phyloP scores from a whole-genome alignment of 2,797 vertebrate genomes.

The Anolis apletophallus region DNA sequence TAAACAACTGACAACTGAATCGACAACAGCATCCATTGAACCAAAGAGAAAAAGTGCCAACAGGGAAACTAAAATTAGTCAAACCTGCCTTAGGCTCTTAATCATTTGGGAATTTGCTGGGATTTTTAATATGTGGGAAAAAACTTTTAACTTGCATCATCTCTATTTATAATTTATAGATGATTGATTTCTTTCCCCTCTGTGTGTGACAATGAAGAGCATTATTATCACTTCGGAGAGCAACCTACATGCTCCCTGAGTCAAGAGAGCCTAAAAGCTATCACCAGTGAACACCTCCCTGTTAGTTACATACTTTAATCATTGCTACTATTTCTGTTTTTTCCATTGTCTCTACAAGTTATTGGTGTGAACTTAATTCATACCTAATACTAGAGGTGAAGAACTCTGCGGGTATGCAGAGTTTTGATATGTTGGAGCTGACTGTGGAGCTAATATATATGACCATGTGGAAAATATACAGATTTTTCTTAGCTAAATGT shows the following conservation, averaged over 20 bases:
- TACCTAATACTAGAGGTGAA: background rate
- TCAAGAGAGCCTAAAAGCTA: fast-evolving
- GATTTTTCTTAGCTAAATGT: background rate
- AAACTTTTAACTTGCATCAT: conserved; percentile 62
- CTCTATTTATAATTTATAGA: conserved; percentile 56
- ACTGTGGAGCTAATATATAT: conserved; percentile 1
- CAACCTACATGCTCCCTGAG: background rate
- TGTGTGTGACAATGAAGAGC: conserved; percentile 36
- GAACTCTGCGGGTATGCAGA: background rate
- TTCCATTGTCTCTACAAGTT: conserved; percentile 10
- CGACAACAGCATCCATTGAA: background rate
- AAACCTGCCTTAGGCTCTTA: conserved; percentile 60
- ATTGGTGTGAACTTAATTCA: background rate
- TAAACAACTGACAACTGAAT: background rate
- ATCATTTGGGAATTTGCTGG: conserved; percentile 61
- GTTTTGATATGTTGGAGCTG: conserved; percentile 3
- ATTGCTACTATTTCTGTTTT: background rate
- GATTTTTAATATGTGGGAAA: background rate
- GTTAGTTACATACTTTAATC: background rate
- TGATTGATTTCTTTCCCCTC: conserved; percentile 38
- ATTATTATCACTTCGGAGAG: conserved; percentile 18
- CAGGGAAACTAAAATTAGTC: conserved; percentile 69
- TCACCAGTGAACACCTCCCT: no score
- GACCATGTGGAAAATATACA: background rate
- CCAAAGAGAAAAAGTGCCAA: conserved; percentile 12